phyloP scores from a whole-genome alignment of 2,888 invertebrate genomes.

The Drosophila stalkeri region DNA sequence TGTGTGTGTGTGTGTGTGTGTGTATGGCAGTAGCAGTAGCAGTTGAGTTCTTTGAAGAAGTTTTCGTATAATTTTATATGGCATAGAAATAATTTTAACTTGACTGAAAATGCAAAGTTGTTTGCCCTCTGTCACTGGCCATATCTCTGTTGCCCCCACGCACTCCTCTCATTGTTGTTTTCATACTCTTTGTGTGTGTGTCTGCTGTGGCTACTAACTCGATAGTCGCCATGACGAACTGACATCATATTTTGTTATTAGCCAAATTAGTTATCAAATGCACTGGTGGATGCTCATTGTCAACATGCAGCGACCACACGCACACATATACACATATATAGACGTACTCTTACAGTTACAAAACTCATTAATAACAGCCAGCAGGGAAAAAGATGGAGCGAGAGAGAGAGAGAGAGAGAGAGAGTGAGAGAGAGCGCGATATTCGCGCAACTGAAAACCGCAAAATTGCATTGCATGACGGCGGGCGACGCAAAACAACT shows the following conservation, averaged over 20 bases:
- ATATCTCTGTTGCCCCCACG: background rate
- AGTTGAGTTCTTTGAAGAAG: conserved; percentile 43
- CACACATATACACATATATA: conserved; percentile 5
- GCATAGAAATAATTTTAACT: conserved; percentile 56
- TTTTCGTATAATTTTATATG: conserved; percentile 61
- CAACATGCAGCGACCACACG: conserved; percentile 24
- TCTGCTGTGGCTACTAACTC: background rate
- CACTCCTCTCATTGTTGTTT: background rate
- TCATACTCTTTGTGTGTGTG: background rate
- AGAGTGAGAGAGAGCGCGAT: background rate
- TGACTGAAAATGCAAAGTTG: conserved; percentile 42
- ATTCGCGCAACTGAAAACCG: conserved; percentile 60
- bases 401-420: background rate
- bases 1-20: conserved; percentile 16
- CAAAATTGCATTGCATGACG: conserved; percentile 80
- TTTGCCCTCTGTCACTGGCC: conserved; percentile 2
- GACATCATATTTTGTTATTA: conserved; percentile 58
- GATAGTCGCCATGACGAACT: conserved; percentile 15
- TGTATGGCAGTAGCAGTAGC: conserved; percentile 6
- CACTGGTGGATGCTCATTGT: conserved; percentile 42
- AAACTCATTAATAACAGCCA: conserved; percentile 72
- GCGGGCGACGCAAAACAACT: conserved; percentile 68
- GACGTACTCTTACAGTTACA: conserved; percentile 21
- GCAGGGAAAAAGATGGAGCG: background rate
- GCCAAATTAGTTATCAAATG: conserved; percentile 65